Evolutionary conservation across 1,140 invertebrate species (phyloP), one percentile per base, ranked within the genome.

Genomic region (Lamellibrachia luymesi): DNA sequence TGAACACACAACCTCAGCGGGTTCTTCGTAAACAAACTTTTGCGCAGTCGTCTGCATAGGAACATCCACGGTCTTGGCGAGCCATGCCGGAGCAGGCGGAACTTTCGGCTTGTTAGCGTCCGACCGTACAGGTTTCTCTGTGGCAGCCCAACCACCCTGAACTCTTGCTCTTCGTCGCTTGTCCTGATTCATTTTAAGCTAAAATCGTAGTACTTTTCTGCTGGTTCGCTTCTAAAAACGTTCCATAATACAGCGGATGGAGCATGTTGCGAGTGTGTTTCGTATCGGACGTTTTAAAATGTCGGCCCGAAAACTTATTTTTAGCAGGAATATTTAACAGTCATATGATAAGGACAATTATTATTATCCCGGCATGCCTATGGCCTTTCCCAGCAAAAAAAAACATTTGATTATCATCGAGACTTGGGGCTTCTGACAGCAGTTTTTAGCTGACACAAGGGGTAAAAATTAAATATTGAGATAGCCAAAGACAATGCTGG

Each of bases 91-190:
- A 52, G 92, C 92, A 51, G 50, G 49, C 22, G 92, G 56, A 38
- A 94, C 52, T 93, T 95, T 95, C 90, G 95, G 92, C 93, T 94
- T 93, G 56, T 95, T 94, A 93, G 0, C 94, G 93, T 92, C 94
- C 94, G 50, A 92, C 91, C 5, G 91, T 91, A 5, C n/a, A 52
- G 25, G 17, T 91, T 90, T 7, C 38, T 91, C 89, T 49, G 95
- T 94, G 27, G 94, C 94, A n/a, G 95, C 95, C 96, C 96, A 96
- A 22, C 95, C 96, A 50, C 96, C 96, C 93, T 96, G 96, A 4
- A 96, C 95, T 50, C 95, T 93, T 2, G 94, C 93, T 64, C 94
- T 93, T 91, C 94, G 93, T 93, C 94, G 94, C 93, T 95, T 95
- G 27, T 95, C 95, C 91, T 92, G 8, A 93, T 93, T 95, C 95